Evolutionary conservation across 2,888 invertebrate genomes (phyloP).

Genomic region (Tiliacea citrago): DNA sequence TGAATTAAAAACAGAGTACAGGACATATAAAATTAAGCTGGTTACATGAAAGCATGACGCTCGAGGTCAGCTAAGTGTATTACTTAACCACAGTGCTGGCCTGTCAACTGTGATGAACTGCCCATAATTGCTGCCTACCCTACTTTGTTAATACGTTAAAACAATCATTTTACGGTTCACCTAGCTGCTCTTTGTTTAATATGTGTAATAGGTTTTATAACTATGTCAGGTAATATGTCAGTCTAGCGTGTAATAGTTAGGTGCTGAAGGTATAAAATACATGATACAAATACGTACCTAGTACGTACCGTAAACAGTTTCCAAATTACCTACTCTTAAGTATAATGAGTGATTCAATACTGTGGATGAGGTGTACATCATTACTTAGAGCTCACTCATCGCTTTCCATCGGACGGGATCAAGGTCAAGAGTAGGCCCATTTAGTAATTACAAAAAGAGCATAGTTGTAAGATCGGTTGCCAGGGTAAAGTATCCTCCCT

Average conservation of each 20-base stretch:
- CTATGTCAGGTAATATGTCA: slow-evolving; percentile 21
- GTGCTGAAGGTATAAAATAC: background rate
- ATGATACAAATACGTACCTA: background rate
- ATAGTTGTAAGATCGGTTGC: background rate
- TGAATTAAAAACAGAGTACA: slow-evolving; percentile 22
- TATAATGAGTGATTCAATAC: background rate
- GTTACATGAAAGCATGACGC: slow-evolving; percentile 28
- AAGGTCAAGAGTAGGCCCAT: background rate
- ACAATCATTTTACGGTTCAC: slow-evolving; percentile 61
- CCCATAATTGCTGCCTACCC: slow-evolving; percentile 61
- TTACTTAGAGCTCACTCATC: background rate
- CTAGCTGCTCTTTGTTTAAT: slow-evolving; percentile 61
- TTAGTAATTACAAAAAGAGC: background rate
- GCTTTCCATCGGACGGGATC: background rate
- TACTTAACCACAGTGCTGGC: slow-evolving; percentile 57
- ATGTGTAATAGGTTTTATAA: slow-evolving; percentile 38
- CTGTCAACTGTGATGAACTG: slow-evolving; percentile 64
- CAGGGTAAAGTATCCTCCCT: background rate
- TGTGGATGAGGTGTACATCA: too few species aligned
- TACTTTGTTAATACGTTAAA: slow-evolving; percentile 58
- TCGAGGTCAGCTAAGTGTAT: slow-evolving; percentile 64
- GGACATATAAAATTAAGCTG: slow-evolving; percentile 20
- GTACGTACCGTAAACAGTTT: background rate
- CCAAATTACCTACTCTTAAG: background rate
- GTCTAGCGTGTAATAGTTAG: slow-evolving; percentile 13